Base-by-base conservation (phyloP, 2,797 vertebrate species). In the Oceanodroma leucorhoa region DNA sequence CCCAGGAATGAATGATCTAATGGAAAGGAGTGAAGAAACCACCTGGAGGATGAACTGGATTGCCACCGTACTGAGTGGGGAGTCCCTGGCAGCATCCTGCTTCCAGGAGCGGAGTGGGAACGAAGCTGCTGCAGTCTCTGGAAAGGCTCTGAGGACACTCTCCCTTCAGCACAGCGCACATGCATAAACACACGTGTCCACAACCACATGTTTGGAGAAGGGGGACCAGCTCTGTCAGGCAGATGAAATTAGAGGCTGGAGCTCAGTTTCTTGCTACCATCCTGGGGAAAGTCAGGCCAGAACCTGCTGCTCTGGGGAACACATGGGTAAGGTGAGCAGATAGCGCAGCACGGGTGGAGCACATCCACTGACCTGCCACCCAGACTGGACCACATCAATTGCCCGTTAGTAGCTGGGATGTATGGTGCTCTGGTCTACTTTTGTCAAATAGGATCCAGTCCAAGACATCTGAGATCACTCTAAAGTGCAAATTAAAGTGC, bases 321-420 rank as follows among this genome's bases (percentile, higher is more conserved):
- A 4, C 0, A 0, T 10, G 13, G 13, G 32, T 58, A 26, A 45
- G 9, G 8, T 30, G 29, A 90, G 73, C 43, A 87, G 43, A n/a
- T 1, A 54, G 36, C 3, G 5, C 15, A 79, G 57, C n/a, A 27
- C 34, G 45, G 38, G 24, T 4, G 12, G 58, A 64, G 62, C 7
- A 60, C 18, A 32, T 5, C 13, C 32, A 73, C 30, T 0, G 0
- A 12, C 23, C 45, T 50, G 22, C 27, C 22, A 45, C 50, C 34
- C 67, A 40, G 19, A 38, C n/a, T 10, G 18, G 48, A n/a, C 17
- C 18, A 5, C 41, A 24, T 9, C 0, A 0, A 7, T 60, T 58
- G 36, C 40, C 41, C 1, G 0, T 12, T 23, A 34, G 5, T 8
- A 83, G 20, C 36, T 66, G 62, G n/a, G 30, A 54, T 19, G 5